These are phyloP conservation scores for Harpalus rufipes DNA, from an alignment of 2,888 invertebrate genomes.

Conservation along the genomic window DNA sequence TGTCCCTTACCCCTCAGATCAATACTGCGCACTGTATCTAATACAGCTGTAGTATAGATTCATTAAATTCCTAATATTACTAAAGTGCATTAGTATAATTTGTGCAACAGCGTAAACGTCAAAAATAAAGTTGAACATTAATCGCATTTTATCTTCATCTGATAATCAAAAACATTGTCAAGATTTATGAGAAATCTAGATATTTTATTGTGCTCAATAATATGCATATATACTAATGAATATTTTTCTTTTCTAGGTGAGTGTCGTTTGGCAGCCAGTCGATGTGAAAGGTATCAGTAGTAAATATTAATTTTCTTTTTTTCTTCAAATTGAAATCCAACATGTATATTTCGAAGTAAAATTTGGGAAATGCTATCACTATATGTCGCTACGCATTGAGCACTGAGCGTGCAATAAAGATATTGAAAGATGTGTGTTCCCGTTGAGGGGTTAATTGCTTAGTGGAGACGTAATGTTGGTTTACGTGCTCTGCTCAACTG, in stretches of 20 bases:
- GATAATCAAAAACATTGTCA: constrained; percentile 28
- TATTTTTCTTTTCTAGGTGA: constrained; percentile 34
- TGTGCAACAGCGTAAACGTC: background rate
- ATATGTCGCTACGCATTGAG: background rate
- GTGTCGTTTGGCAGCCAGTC: background rate
- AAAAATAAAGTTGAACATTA: constrained; percentile 13
- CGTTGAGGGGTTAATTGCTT: constrained; percentile 1
- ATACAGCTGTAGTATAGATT: too few species aligned
- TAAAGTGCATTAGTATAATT: constrained; percentile 2
- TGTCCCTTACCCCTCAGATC: too few species aligned
- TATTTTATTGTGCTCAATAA: constrained; percentile 42
- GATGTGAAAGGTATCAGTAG: constrained; percentile 14
- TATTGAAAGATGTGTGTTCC: constrained; percentile 2
- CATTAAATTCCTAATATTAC: background rate
- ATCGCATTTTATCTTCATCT: constrained; percentile 33
- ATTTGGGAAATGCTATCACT: too few species aligned
- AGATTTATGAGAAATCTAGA: constrained; percentile 26
- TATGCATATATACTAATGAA: constrained; percentile 16
- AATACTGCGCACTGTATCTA: too few species aligned
- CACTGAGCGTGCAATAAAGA: constrained; percentile 1
- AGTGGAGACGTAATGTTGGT: background rate
- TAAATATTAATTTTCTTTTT: background rate
- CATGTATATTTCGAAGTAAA: too few species aligned
- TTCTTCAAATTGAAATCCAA: background rate
- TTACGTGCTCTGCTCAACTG: background rate